A percentile compares a stretch with the other conserved stretches of the same genome.
These are phyloP conservation scores for Euwallacea fornicatus DNA, from an alignment of 1,140 invertebrate species.

Conservation along the genomic window DNA sequence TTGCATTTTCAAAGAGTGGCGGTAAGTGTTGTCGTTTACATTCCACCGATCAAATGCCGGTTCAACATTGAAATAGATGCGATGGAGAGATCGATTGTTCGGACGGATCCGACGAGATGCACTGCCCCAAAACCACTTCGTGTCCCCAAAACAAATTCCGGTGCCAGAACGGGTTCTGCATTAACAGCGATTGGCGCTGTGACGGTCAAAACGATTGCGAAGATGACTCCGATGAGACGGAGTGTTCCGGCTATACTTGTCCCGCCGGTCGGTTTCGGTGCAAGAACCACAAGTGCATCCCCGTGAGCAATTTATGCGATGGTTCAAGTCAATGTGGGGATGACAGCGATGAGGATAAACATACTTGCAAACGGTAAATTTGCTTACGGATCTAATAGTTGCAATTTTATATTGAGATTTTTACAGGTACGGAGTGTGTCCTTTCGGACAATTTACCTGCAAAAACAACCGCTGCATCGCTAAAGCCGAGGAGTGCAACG, in stretches of 20 bases:
- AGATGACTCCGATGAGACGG: constrained; percentile 63
- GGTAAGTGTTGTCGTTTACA: constrained; percentile 16
- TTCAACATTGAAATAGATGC: constrained; percentile 3
- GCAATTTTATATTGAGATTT: not conserved
- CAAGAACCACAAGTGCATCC: constrained; percentile 70
- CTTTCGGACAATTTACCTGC: constrained; percentile 73
- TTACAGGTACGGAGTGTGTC: constrained; percentile 55
- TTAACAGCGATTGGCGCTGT: constrained; percentile 65
- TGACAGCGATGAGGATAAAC: constrained; percentile 71
- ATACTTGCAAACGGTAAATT: constrained; percentile 58
- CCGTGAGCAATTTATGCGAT: constrained; percentile 67
- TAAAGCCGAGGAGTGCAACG: constrained; percentile 74
- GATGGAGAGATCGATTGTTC: constrained; percentile 57
- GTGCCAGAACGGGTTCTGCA: constrained; percentile 61
- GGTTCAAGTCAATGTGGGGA: constrained; percentile 71
- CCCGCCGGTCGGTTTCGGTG: constrained; percentile 58
- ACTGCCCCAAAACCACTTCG: constrained; percentile 55
- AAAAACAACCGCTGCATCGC: constrained; percentile 73
- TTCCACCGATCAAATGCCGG: not conserved
- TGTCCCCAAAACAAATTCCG: constrained; percentile 55
- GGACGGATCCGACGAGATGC: constrained; percentile 63
- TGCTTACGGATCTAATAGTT: constrained; percentile 5
- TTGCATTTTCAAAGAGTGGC: constrained; percentile 58
- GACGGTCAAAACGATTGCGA: constrained; percentile 66
- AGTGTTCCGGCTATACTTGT: constrained; percentile 53